Base-by-base conservation (phyloP, 2,113 vertebrate genomes). In the Campylomormyrus numenius region DNA sequence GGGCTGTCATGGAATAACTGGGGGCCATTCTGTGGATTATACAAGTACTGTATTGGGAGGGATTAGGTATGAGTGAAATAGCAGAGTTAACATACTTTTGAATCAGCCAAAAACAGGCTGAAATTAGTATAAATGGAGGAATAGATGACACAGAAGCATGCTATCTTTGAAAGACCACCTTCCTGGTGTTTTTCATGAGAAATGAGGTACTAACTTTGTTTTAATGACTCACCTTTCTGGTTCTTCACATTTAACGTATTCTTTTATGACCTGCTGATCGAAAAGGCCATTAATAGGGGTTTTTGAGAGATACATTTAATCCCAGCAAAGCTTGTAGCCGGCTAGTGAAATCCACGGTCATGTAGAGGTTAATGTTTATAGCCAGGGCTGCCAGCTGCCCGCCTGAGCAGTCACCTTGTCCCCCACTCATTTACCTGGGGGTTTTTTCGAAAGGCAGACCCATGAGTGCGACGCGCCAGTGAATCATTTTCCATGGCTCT, bases 321-420 rank as follows among this genome's bases (percentile, higher is more conserved):
- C 13, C 74, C 74, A 80, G 74, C 74, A 80, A 80, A 80, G 31
- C 74, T 39, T 80, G 74, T 19, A 80, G 35, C 13, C 2, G 3
- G 35, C 74, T 80, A 19, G 74, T 80, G 74, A 80, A 80, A 80
- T 80, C 39, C 35, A 80, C 15, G 6, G 5, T 17, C 31, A 80
- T 19, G 31, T 80, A 80, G 74, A 80, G 74, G 74, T 80, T 80
- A 35, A 80, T 80, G 74, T 80, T 80, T 80, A 80, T 80, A 80
- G 74, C 39, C 35, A 35, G 39, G 74, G 35, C 5, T 19, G 35
- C 74, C 74, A 80, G 74, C 74, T 80, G 74, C 74, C 74, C 1
- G 13, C 10, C n/a, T 80, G 74, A 39, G 15, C 74, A 80, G 74
- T 80, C 74, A 80, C 31, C 74, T 42, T 42, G 74, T 80, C 35